Percentiles rank a stretch among this genome's conserved stretches.
These are phyloP conservation scores for Archilochus colubris DNA, from an alignment of 2,113 vertebrate species.

Conservation along the genomic window DNA sequence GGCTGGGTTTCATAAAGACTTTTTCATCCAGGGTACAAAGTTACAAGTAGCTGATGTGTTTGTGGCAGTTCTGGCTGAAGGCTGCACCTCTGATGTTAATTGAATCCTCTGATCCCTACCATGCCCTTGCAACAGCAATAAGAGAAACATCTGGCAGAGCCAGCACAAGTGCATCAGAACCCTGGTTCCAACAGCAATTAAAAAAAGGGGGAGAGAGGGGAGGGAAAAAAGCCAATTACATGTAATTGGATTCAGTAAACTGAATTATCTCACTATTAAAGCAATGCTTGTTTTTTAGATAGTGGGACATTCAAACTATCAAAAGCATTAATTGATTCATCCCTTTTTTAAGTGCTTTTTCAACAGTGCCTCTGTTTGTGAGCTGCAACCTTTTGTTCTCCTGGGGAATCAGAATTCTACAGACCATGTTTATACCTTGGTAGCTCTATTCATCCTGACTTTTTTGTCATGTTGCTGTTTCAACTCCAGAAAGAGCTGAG, in stretches of 20 bases:
- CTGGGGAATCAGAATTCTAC: slow-evolving; percentile 15
- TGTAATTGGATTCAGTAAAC: slow-evolving; percentile 70
- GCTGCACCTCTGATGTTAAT: not conserved
- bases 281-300: slow-evolving; percentile 50
- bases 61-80: not conserved
- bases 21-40: not conserved
- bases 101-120: not conserved
- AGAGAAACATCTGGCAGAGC: slow-evolving; percentile 7
- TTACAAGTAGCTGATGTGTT: not conserved
- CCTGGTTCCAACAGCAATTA: not conserved
- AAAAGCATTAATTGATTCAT: slow-evolving; percentile 70
- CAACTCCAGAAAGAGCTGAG: slow-evolving; percentile 10
- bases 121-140: not conserved
- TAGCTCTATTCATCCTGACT: slow-evolving; percentile 39
- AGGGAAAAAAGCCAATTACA: slow-evolving; percentile 39
- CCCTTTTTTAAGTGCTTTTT: slow-evolving; percentile 56
- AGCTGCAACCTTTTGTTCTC: slow-evolving; percentile 59
- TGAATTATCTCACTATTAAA: slow-evolving; percentile 69
- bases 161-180: not conserved
- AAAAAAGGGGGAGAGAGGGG: no score
- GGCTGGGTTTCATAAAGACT: not conserved
- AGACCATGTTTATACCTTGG: slow-evolving; percentile 18
- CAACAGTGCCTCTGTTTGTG: slow-evolving; percentile 33
- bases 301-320: slow-evolving; percentile 60
- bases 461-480: slow-evolving; percentile 33